Base-by-base conservation (phyloP, 2,113 vertebrate genomes). In the Petroica traversi region DNA sequence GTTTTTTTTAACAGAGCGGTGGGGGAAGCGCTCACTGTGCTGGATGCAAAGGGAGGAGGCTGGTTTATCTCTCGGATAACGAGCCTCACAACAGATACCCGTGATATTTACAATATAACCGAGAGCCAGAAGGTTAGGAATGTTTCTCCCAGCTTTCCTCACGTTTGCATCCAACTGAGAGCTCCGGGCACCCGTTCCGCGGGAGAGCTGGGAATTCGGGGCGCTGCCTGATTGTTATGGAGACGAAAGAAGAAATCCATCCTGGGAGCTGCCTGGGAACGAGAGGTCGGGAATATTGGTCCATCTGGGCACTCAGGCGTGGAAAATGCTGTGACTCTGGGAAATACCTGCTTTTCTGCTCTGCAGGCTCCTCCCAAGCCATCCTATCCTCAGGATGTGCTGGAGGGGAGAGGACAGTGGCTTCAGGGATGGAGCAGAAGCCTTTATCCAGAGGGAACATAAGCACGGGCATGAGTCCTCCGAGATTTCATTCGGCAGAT, bases 401-500 rank as follows among this genome's bases (percentile, higher is more conserved):
- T 43, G n/a, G n/a, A 63, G 26, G 4, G 10, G 25, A 34, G n/a
- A 1, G 2, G 8, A 18, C 36, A 46, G 64, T 4, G 19, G 8
- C 14, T 55, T 19, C 48, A 43, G 58, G 31, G 24, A 17, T 40
- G 43, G 11, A 19, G 28, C 33, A 38, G n/a, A 40, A 85, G 8
- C 2, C 7, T 85, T 73, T n/a, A 11, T 19, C 11, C 3, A 10
- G 8, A 1, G 5, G 9, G 6, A 4, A 26, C 61, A 11, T 15
- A 20, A 52, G 76, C 62, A 9, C 2, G 1, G 1, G 3, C 31
- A 8, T 4, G 26, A 8, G 1, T 1, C 5, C 4, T 6, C 58
- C 16, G 34, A 80, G 20, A 28, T 33, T 55, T 71, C 26, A 18
- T 22, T 19, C 6, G 1, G 26, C 1, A 1, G 9, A 64, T 59